phyloP scores from a whole-genome alignment of 2,888 invertebrate species.

The Antheraea assamensis region DNA sequence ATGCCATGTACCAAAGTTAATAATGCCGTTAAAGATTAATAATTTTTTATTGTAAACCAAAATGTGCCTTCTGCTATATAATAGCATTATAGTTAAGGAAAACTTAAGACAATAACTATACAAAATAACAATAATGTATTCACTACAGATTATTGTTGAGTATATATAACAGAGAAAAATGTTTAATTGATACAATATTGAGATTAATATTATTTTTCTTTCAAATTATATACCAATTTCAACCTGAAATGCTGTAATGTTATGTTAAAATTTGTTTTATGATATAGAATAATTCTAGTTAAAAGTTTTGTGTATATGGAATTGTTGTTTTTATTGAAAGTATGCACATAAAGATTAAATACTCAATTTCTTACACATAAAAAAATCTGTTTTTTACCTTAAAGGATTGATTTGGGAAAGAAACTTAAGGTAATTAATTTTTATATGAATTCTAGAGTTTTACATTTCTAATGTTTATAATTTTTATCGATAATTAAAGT shows the following conservation, averaged over 20 bases:
- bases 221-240: background rate
- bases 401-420: too few species aligned
- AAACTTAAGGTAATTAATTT: too few species aligned
- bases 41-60: background rate
- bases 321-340: background rate
- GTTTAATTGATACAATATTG: background rate
- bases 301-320: background rate
- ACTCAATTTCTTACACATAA: background rate
- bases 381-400: background rate
- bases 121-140: background rate
- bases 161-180: background rate
- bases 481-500: too few species aligned
- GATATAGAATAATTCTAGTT: background rate
- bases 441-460: too few species aligned
- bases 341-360: background rate
- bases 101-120: background rate
- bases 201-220: background rate
- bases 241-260: background rate
- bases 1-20: background rate
- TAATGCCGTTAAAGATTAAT: background rate
- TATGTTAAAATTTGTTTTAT: background rate
- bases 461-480: too few species aligned
- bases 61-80: constrained; percentile 8
- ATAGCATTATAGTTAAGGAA: background rate
- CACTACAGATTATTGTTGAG: too few species aligned